Percentiles rank a stretch among this genome's conserved stretches.
Evolutionary conservation across 2,888 invertebrate genomes (phyloP).

Genomic region (Halictus quadricinctus): DNA sequence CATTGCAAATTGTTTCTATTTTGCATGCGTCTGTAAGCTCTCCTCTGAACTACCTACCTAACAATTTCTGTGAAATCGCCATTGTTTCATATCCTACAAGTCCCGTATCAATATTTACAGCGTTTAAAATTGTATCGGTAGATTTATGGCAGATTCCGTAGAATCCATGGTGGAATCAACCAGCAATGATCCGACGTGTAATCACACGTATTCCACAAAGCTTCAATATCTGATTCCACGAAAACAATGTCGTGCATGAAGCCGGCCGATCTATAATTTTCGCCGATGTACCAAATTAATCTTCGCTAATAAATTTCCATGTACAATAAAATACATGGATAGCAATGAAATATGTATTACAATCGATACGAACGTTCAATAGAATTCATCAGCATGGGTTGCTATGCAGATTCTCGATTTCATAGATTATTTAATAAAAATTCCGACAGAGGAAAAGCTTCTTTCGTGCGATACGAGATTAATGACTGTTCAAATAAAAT

Average conservation of each 20-base stretch:
- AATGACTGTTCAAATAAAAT: not conserved
- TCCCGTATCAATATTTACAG: not conserved
- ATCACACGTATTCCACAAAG: not conserved
- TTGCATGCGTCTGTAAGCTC: not conserved
- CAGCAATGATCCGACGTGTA: not conserved
- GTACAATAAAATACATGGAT: not conserved
- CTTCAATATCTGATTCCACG: not conserved
- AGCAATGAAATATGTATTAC: not conserved
- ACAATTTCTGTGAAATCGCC: not conserved
- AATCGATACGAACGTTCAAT: not conserved
- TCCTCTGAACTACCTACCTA: not conserved
- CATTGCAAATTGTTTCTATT: not conserved
- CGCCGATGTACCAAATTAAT: not conserved
- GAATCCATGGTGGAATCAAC: not conserved
- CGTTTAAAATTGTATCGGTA: not conserved
- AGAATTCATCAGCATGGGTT: not conserved
- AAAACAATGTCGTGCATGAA: not conserved
- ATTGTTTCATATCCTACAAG: not conserved
- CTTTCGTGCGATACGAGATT: not conserved
- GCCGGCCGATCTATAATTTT: not conserved
- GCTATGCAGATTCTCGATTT: not conserved
- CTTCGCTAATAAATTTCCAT: not conserved
- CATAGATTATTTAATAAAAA: not conserved
- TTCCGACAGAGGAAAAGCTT: not conserved
- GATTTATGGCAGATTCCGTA: not conserved